A percentile compares a stretch with the other conserved stretches of the same genome.
phyloP scores from a whole-genome alignment of 2,888 invertebrate species.

The Cerastis leucographa region DNA sequence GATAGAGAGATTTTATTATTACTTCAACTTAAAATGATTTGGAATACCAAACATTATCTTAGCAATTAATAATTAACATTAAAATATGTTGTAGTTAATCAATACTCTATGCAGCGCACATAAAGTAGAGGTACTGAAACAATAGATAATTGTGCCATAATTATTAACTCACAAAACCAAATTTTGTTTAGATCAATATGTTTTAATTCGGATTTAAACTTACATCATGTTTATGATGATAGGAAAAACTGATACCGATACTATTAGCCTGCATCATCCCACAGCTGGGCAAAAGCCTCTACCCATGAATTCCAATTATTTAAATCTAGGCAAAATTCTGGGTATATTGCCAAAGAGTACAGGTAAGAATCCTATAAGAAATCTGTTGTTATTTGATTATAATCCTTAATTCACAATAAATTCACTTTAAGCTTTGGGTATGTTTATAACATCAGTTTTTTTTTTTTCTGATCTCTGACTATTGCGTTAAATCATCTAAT shows the following conservation, averaged over 20 bases:
- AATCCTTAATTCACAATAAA: not conserved
- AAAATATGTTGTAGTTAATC: not conserved
- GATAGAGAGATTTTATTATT: not conserved
- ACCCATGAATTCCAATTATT: too few species aligned
- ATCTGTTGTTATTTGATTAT: not conserved
- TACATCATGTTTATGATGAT: not conserved
- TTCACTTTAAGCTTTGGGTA: not conserved
- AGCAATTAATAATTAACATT: not conserved
- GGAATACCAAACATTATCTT: not conserved
- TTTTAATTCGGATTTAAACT: not conserved
- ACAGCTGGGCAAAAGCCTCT: too few species aligned
- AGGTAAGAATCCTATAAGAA: slow-evolving; percentile 28
- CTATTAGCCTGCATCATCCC: too few species aligned
- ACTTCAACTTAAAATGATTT: not conserved
- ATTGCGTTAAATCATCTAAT: not conserved
- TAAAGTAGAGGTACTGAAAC: not conserved
- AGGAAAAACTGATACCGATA: not conserved
- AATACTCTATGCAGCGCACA: not conserved
- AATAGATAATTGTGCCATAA: slow-evolving; percentile 9
- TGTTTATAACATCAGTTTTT: not conserved
- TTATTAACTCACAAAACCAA: slow-evolving; percentile 1
- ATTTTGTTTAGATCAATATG: not conserved
- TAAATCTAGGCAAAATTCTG: not conserved
- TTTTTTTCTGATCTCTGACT: slow-evolving; percentile 2
- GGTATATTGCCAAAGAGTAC: not conserved